phyloP scores from a whole-genome alignment of 2,888 invertebrate genomes.

The Cephus runcator region DNA sequence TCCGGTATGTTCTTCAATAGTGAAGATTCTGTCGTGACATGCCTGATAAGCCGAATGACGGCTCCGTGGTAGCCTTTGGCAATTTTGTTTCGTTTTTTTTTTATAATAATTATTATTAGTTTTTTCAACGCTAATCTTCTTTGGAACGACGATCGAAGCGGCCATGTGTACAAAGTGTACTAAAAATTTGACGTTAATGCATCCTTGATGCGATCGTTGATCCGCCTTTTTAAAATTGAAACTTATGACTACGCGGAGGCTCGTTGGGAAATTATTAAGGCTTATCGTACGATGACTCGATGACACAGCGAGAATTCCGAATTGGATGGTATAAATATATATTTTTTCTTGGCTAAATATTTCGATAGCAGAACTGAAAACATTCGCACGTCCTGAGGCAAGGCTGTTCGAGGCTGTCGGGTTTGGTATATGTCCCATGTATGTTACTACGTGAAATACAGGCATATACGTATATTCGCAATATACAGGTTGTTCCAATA shows the following conservation, averaged over 20 bases:
- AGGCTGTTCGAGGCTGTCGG: slow-evolving; percentile 22
- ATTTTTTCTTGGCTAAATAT: background rate
- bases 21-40: background rate
- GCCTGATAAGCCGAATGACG: background rate
- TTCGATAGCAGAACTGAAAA: background rate
- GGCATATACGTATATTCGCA: background rate
- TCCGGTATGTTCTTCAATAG: background rate
- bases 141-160: background rate
- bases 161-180: background rate
- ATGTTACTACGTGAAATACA: slow-evolving; percentile 8
- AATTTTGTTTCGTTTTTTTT: background rate
- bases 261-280: background rate
- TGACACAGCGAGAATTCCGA: background rate
- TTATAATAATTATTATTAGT: background rate
- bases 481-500: background rate
- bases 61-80: background rate
- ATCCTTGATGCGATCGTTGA: background rate
- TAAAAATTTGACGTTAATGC: background rate
- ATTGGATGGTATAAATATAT: background rate
- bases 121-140: background rate
- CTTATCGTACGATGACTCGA: background rate
- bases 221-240: background rate
- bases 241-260: background rate
- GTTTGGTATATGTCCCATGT: slow-evolving; percentile 3
- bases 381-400: slow-evolving; percentile 17